phyloP scores from a whole-genome alignment of 2,797 vertebrate genomes.

The Sebastes steindachneri region DNA sequence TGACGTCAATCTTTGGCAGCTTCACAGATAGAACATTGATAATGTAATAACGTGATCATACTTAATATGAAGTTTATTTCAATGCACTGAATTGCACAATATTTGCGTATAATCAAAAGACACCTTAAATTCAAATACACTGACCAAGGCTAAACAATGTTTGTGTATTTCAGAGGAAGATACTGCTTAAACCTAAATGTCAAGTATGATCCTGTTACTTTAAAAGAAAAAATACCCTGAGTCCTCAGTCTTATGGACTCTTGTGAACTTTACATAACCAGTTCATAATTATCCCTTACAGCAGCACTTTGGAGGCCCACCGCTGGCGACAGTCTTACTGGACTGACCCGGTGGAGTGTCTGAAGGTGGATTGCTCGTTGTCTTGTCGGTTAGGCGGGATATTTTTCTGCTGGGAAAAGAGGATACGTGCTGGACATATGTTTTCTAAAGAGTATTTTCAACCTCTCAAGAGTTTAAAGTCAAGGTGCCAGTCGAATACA shows the following conservation, averaged over 20 bases:
- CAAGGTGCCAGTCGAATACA: neutral
- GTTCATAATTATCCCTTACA: conserved; percentile 8
- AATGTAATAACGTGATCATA: neutral
- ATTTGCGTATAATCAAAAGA: neutral
- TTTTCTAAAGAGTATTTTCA: neutral
- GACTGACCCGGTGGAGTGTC: neutral
- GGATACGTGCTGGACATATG: neutral
- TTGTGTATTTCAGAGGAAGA: neutral
- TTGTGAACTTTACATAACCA: neutral
- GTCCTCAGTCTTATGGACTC: neutral
- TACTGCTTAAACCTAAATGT: neutral
- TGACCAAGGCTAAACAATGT: neutral
- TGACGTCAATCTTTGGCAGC: neutral
- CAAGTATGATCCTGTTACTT: neutral
- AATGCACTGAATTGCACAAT: neutral
- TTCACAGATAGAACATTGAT: neutral
- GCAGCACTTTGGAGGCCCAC: conserved; percentile 16
- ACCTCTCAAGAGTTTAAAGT: neutral
- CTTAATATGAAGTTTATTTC: neutral
- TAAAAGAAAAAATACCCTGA: neutral
- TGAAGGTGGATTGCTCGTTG: neutral
- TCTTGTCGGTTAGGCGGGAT: neutral
- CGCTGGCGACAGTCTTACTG: neutral
- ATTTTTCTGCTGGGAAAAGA: neutral
- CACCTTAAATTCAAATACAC: neutral